phyloP scores from a whole-genome alignment of 2,797 vertebrate species.

The Xiphorhynchus erythropygius region DNA sequence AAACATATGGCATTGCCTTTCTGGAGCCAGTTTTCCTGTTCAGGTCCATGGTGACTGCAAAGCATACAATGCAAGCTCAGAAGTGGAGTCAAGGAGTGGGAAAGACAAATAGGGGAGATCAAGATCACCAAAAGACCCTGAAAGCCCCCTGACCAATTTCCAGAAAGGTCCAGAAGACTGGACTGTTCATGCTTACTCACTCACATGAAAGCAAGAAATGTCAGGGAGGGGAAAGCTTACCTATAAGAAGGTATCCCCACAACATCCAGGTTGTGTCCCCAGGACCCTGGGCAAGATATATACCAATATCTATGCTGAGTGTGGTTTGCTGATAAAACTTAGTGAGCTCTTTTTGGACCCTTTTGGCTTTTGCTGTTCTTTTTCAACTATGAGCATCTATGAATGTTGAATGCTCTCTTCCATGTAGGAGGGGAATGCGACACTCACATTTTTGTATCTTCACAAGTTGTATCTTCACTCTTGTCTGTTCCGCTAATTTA shows the following conservation, averaged over 20 bases:
- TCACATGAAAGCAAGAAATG: neutral
- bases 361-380: neutral
- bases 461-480: neutral
- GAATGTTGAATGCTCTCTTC: neutral
- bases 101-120: neutral
- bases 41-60: neutral
- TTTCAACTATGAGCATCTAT: neutral
- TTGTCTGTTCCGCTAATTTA: neutral
- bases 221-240: neutral
- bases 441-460: neutral
- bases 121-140: neutral
- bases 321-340: neutral
- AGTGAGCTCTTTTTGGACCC: neutral
- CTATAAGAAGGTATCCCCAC: neutral
- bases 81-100: neutral
- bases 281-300: neutral
- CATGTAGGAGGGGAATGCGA: neutral
- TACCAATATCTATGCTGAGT: neutral
- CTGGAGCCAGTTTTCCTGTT: neutral
- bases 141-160: neutral
- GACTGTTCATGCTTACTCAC: neutral
- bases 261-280: neutral
- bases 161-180: neutral
- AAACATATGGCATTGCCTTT: neutral
- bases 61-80: neutral